Evolutionary conservation across 2,797 vertebrate genomes (phyloP), one percentile per base, ranked within the genome.

Genomic region (Melanotaenia trifasciata): DNA sequence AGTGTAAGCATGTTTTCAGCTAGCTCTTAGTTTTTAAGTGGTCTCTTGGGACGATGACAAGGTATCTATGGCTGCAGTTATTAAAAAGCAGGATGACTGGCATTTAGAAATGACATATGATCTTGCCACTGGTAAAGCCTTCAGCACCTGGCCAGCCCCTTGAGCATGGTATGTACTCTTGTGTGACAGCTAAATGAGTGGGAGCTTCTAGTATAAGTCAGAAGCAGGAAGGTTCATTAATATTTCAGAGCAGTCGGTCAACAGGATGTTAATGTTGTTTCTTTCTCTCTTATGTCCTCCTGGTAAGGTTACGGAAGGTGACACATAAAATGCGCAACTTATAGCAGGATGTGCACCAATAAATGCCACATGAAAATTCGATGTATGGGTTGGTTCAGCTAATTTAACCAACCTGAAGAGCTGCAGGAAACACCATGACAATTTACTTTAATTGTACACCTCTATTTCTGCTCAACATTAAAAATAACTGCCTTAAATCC

Each of bases 231-330:
- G 75, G 61, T 58, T 47, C 72, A 80, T 90, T 83, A 92, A 93
- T 92, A 87, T 93, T 93, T 90, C 70, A 91, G 79, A 64, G 74
- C 78, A 38, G 83, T 77, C 84, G 89, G 91, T 92, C 90, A 88
- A 82, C 68, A 61, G 79, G 79, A 89, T 88, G 89, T 82, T 90
- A 90, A 88, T 87, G 78, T 70, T 89, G 72, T 88, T 88, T 88
- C 87, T 68, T 81, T 86, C 74, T 64, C 75, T 71, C 73, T 67
- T 3, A 7, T 24, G 69, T 30, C 68, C 72, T 65, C 53, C 61
- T 62, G 78, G 72, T 81, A 68, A 80, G 60, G 63, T 85, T 63
- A 68, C 2, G 13, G 70, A 54, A 64, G 32, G 38, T 65, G 84
- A 80, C 81, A 76, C 67, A 86, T 87, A 85, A 69, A 87, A 81